Conservation (phyloP, 2,113 vertebrate genomes). For the Nibea albiflora region DNA sequence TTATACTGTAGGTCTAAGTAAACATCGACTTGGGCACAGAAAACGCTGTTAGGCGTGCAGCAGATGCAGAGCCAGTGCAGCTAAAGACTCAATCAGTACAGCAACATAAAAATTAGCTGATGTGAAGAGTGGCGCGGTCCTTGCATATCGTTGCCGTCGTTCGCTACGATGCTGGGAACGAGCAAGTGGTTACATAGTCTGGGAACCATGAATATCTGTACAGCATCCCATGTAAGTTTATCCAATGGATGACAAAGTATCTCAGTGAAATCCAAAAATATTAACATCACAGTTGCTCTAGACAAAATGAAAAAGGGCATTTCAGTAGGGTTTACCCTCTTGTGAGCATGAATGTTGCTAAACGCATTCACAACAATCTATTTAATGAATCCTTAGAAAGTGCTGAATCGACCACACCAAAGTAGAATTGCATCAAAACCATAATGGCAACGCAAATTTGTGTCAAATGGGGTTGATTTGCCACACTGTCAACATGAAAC, state of each 20-base stretch:
- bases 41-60: conserved; percentile 17
- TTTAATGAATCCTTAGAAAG: not conserved
- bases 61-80: conserved; percentile 12
- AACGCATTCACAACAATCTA: not conserved
- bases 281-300: not conserved
- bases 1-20: conserved; percentile 41
- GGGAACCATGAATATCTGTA: not conserved
- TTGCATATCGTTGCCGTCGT: conserved; percentile 15
- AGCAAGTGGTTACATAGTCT: not conserved
- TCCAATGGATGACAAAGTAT: not conserved
- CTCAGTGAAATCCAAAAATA: not conserved
- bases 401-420: not conserved
- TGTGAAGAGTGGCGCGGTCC: conserved; percentile 2
- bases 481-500: not conserved
- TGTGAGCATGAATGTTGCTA: not conserved
- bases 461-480: not conserved
- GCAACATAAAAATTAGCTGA: conserved; percentile 46
- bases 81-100: conserved; percentile 42
- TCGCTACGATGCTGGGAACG: not conserved
- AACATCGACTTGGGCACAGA: conserved; percentile 43
- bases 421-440: not conserved
- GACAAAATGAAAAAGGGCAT: not conserved
- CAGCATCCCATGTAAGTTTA: not conserved
- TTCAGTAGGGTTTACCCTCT: not conserved
- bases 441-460: not conserved